Evolutionary conservation across 2,888 invertebrate species (phyloP).

Genomic region (Heliothis peltigera): DNA sequence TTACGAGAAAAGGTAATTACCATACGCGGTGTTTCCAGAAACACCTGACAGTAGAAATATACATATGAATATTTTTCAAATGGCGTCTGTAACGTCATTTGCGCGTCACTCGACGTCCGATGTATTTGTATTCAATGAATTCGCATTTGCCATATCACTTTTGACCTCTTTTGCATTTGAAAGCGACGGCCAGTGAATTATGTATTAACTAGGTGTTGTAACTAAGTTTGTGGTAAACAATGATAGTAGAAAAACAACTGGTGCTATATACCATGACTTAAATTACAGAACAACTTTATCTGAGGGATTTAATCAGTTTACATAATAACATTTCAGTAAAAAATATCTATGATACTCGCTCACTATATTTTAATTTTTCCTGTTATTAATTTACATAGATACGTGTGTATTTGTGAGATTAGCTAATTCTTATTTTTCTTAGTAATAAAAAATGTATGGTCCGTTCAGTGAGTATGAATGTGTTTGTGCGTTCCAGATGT

Average conservation of each 20-base stretch:
- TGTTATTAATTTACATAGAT: too few relatives aligned
- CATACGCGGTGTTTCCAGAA: slow-evolving; percentile 44
- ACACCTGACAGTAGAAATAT: slow-evolving; percentile 41
- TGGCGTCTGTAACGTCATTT: slow-evolving; percentile 23
- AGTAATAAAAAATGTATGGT: too few relatives aligned
- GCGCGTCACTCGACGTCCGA: slow-evolving; percentile 29
- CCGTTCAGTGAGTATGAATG: neutral
- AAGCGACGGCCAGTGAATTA: slow-evolving; percentile 41
- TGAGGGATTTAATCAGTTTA: too few relatives aligned
- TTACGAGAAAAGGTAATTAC: slow-evolving; percentile 95
- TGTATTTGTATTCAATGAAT: slow-evolving; percentile 44
- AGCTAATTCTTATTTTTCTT: too few relatives aligned
- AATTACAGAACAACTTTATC: too few relatives aligned
- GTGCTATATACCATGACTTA: neutral
- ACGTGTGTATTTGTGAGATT: too few relatives aligned
- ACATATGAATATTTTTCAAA: slow-evolving; percentile 44
- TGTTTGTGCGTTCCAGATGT: slow-evolving; percentile 88
- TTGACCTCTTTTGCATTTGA: slow-evolving; percentile 51
- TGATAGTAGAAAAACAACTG: neutral
- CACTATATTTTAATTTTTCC: too few relatives aligned
- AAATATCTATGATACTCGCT: too few relatives aligned
- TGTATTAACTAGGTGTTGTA: slow-evolving; percentile 7
- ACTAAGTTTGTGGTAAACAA: neutral
- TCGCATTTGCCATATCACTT: slow-evolving; percentile 48
- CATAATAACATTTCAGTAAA: too few relatives aligned